phyloP scores from a whole-genome alignment of 2,113 vertebrate species.

The Puma concolor region DNA sequence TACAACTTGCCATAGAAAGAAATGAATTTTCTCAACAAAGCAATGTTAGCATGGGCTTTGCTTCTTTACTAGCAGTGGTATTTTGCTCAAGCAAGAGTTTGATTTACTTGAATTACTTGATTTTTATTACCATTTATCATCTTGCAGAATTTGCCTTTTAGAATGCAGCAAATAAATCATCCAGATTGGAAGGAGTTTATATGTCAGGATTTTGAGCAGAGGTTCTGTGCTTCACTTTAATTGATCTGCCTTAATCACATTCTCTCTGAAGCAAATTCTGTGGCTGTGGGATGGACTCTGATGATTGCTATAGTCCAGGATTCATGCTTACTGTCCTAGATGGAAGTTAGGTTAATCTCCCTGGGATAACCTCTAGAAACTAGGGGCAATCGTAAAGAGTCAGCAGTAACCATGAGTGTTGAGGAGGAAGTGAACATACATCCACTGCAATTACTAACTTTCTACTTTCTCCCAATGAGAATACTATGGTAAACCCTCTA shows the following conservation, averaged over 20 bases:
- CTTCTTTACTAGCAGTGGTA: not conserved
- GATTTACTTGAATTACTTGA: not conserved
- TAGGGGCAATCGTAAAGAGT: not conserved
- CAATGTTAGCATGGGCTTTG: not conserved
- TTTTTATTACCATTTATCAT: not conserved
- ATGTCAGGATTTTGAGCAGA: not conserved
- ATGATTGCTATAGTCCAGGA: not conserved
- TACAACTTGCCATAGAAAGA: not conserved
- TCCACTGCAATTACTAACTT: not conserved
- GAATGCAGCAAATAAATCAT: not conserved
- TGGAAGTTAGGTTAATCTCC: not conserved
- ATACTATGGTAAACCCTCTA: not conserved
- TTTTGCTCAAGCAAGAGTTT: not conserved
- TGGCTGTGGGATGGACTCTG: not conserved
- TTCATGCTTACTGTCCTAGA: not conserved
- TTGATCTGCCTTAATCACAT: not conserved
- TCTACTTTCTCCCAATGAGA: not conserved
- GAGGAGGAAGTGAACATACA: not conserved
- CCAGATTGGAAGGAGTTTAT: not conserved
- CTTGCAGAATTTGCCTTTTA: conserved; percentile 61
- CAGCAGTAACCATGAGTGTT: not conserved
- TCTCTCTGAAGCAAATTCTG: not conserved
- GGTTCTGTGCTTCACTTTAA: not conserved
- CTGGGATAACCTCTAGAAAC: not conserved
- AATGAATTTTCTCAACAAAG: not conserved